phyloP scores from a whole-genome alignment of 2,113 vertebrate genomes.

The Rutilus rutilus region DNA sequence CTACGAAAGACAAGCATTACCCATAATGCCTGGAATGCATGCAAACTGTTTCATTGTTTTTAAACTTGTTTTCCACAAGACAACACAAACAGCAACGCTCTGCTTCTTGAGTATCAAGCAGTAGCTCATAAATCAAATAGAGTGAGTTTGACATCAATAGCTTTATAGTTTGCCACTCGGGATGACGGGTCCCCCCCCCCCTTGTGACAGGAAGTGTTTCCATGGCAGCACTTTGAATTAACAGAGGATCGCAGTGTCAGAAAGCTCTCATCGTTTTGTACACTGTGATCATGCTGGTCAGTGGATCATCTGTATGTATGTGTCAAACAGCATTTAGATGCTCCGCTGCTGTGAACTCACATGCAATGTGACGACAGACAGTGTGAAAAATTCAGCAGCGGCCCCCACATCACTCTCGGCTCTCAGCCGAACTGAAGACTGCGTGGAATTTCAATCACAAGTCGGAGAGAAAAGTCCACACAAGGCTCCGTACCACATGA shows the following conservation, averaged over 20 bases:
- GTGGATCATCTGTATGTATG: conserved; percentile 11
- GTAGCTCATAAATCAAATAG: conserved; percentile 35
- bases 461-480: background rate
- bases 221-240: conserved; percentile 49
- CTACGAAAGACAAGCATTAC: background rate
- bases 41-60: background rate
- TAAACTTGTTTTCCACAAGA: background rate
- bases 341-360: background rate
- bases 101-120: conserved; percentile 1
- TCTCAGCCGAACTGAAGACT: conserved; percentile 37
- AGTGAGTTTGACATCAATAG: conserved; percentile 29
- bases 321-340: conserved; percentile 9
- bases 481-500: conserved; percentile 41
- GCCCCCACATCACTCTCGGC: background rate
- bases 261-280: conserved; percentile 1
- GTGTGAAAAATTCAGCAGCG: conserved; percentile 29
- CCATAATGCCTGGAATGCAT: background rate
- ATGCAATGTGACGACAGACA: background rate
- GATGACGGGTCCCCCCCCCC: conserved; percentile 16
- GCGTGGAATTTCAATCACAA: conserved; percentile 48
- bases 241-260: conserved; percentile 33
- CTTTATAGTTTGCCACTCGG: conserved; percentile 40
- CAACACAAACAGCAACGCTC: background rate
- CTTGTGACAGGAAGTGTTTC: conserved; percentile 43
- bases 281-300: conserved; percentile 32